Conservation (phyloP, 2,888 invertebrate genomes). For the Mimumesa dahlbomi region DNA sequence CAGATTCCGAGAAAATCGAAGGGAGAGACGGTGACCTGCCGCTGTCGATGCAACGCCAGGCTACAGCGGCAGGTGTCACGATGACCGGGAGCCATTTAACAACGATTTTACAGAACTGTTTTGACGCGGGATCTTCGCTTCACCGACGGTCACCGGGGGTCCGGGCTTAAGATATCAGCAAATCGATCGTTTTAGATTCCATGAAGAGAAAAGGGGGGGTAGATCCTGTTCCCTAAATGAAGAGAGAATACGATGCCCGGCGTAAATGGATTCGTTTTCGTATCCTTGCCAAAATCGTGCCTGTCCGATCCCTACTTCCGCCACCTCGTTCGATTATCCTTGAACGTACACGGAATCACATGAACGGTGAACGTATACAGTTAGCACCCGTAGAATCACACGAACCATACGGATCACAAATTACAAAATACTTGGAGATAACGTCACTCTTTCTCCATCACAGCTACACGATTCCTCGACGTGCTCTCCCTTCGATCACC, state of each 20-base stretch:
- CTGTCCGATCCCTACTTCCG: neutral
- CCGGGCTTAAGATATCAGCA: too few relatives aligned
- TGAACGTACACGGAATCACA: neutral
- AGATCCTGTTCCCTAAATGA: too few relatives aligned
- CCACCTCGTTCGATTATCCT: neutral
- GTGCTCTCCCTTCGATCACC: neutral
- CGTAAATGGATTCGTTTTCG: too few relatives aligned
- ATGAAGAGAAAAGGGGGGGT: too few relatives aligned
- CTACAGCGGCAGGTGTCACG: conserved; percentile 50
- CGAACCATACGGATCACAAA: neutral
- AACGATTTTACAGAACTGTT: neutral
- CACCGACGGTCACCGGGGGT: conserved; percentile 8
- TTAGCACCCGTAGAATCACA: neutral
- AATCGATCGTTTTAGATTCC: too few relatives aligned
- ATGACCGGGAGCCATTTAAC: conserved; percentile 34
- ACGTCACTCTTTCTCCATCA: too few relatives aligned
- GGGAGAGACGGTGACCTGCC: conserved; percentile 40
- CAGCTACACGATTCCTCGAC: too few relatives aligned
- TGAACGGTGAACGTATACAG: neutral
- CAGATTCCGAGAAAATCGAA: neutral
- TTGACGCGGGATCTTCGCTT: conserved; percentile 4
- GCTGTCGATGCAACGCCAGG: conserved; percentile 44
- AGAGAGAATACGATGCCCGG: too few relatives aligned
- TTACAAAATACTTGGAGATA: neutral
- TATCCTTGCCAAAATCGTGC: neutral